These are phyloP conservation scores for Rhagoletis zephyria DNA, from an alignment of 1,140 invertebrate genomes.

Conservation along the genomic window DNA sequence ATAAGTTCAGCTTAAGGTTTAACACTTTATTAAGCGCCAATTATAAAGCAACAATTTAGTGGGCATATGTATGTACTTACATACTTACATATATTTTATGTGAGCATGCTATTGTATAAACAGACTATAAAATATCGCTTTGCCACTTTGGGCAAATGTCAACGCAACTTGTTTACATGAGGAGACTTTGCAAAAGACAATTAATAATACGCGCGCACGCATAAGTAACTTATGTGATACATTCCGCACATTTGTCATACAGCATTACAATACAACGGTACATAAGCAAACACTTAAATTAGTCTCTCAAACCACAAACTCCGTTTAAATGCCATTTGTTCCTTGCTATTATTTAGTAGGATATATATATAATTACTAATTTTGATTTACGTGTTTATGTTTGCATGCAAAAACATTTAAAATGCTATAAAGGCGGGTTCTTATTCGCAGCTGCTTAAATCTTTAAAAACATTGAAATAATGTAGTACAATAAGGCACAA, in stretches of 20 bases:
- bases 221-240: not conserved
- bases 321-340: constrained; percentile 1
- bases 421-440: constrained; percentile 37
- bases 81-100: no score
- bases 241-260: not conserved
- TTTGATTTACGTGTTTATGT: not conserved
- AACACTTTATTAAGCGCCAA: not conserved
- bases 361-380: no score
- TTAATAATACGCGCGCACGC: not conserved
- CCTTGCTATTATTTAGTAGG: not conserved
- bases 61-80: no score
- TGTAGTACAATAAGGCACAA: constrained; percentile 41
- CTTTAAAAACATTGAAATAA: not conserved
- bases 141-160: not conserved
- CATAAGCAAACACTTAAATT: not conserved
- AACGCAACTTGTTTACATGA: not conserved
- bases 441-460: not conserved
- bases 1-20: not conserved
- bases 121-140: not conserved
- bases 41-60: not conserved
- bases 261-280: not conserved
- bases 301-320: not conserved
- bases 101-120: no score
- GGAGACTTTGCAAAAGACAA: not conserved
- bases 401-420: not conserved